A percentile compares a stretch with the other conserved stretches of the same genome.
phyloP scores from a whole-genome alignment of 1,140 invertebrate species.

The Lucilia cuprina region DNA sequence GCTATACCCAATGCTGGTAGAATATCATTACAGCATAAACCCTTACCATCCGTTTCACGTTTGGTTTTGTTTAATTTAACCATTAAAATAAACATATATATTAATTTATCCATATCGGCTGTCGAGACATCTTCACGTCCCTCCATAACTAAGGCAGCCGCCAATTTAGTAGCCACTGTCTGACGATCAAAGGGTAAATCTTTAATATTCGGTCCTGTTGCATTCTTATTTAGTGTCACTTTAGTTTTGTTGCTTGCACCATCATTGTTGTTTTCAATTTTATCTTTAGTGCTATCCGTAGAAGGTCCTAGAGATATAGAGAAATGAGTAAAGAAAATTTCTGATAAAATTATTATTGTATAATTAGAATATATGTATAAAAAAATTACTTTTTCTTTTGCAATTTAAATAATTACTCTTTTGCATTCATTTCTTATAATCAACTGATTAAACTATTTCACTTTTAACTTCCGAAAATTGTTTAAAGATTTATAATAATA shows the following conservation, averaged over 20 bases:
- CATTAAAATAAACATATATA: constrained; percentile 78
- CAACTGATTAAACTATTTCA: background rate
- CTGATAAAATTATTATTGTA: no score
- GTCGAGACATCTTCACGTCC: constrained; percentile 80
- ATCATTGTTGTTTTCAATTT: background rate
- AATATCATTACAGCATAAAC: constrained; percentile 35
- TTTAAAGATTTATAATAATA: no score
- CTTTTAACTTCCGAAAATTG: background rate
- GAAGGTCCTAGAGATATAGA: background rate
- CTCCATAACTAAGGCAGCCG: constrained; percentile 75
- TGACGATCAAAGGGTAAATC: constrained; percentile 53
- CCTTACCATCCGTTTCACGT: constrained; percentile 37
- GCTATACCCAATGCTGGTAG: constrained; percentile 37
- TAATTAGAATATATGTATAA: background rate
- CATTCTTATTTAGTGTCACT: background rate
- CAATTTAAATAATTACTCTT: background rate
- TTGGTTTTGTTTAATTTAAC: constrained; percentile 44
- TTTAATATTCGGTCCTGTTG: constrained; percentile 5
- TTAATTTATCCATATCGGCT: constrained; percentile 76
- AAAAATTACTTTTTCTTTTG: background rate
- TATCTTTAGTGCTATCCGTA: background rate
- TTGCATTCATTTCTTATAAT: background rate
- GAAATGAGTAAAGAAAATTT: background rate
- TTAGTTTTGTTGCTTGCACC: background rate
- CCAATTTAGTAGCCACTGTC: constrained; percentile 76